Evolutionary conservation across 2,888 invertebrate genomes (phyloP), one percentile per base, ranked within the genome.

Genomic region (Parnassius mnemosyne): DNA sequence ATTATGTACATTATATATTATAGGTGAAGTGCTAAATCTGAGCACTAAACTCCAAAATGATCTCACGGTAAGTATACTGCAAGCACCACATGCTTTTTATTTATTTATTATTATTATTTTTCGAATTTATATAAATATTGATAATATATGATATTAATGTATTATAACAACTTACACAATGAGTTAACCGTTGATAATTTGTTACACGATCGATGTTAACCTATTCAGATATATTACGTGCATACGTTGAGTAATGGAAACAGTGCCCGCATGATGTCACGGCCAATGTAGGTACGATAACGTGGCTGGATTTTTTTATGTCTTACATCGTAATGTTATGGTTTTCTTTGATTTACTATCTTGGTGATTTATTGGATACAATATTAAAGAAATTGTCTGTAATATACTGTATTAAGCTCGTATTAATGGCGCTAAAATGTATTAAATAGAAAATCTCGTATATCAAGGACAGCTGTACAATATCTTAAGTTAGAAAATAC

Each of bases 201-300:
- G 55, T 56, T 25, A 61, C 44, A 51, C 50, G 43, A 44, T 41
- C 41, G 46, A n/a, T 60, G 55, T 56, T 43, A 50, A 50, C 12
- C 57, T 34, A 25, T 34, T 59, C 44, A 49, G 53, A 53, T 61
- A 5, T 16, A 20, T 2, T 13, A 56, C 61, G 50, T 50, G 34
- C 53, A 53, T 52, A 53, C 63, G 66, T 63, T 54, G 64, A 65
- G 70, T 71, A 82, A 76, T 84, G 83, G 82, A 82, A 71, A 80
- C 80, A 65, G 61, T 60, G 66, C 74, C 76, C 77, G 74, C 78
- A 77, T 76, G 65, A 74, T 83, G 82, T 84, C 83, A 82, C 74
- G 83, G 84, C 78, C 81, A 79, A 16, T 1, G 16, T 16, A 16
- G 16, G 16, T 16, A 66, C 78, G 78, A 80, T 83, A 83, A 80